Evolutionary conservation across 2,113 vertebrate genomes (phyloP).

Genomic region (Clarias batrachus): DNA sequence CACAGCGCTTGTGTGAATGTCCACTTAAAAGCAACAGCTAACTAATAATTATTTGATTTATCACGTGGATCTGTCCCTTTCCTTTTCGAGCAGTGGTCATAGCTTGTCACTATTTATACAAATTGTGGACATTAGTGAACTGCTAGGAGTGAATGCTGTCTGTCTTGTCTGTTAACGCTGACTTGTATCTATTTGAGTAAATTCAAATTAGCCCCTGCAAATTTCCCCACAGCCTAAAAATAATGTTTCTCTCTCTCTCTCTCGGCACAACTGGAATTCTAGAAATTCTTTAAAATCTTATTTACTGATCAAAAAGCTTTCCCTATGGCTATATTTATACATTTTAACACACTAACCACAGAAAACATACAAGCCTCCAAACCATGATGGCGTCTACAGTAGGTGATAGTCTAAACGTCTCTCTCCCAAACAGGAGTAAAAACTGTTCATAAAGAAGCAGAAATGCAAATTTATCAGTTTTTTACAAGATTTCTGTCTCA

Average conservation of each 20-base stretch:
- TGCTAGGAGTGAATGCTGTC: neutral
- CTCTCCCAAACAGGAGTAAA: neutral
- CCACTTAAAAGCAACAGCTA: neutral
- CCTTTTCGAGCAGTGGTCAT: neutral
- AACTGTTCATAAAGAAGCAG: neutral
- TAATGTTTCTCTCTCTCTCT: neutral
- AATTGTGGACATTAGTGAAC: neutral
- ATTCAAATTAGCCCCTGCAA: neutral
- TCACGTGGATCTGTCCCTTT: neutral
- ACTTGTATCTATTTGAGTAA: neutral
- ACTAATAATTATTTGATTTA: neutral
- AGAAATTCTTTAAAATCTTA: too few relatives aligned
- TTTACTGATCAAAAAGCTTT: too few relatives aligned
- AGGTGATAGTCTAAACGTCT: neutral
- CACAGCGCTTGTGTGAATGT: neutral
- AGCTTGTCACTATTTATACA: neutral
- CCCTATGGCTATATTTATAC: too few relatives aligned
- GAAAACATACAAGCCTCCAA: neutral
- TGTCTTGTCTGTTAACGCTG: neutral
- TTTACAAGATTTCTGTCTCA: too few relatives aligned
- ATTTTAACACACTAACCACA: too few relatives aligned
- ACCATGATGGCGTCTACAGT: neutral
- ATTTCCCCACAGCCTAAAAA: neutral
- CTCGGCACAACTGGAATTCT: too few relatives aligned
- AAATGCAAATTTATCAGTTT: neutral